A percentile compares a stretch with the other conserved stretches of the same genome.
Evolutionary conservation across 2,113 vertebrate genomes (phyloP).

Genomic region (Lampris megalopsis): DNA sequence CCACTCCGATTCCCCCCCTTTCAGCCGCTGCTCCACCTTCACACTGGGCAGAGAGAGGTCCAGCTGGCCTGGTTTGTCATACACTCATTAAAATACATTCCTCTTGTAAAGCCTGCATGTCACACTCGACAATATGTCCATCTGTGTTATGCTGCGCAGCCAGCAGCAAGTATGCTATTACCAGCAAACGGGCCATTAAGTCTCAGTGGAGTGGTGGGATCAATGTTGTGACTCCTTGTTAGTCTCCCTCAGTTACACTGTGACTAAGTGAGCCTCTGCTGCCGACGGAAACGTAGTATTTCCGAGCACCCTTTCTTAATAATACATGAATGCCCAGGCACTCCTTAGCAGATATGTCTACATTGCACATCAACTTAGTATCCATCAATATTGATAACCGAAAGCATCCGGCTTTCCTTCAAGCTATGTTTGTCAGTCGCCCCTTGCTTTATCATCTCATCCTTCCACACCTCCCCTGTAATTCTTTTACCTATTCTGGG

Average conservation of each 20-base stretch:
- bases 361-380: background rate
- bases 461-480: background rate
- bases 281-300: constrained; percentile 22
- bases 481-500: constrained; percentile 29
- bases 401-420: background rate
- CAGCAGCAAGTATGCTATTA: constrained; percentile 27
- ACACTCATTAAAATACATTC: constrained; percentile 58
- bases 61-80: constrained; percentile 54
- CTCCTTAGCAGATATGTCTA: constrained; percentile 37
- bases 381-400: constrained; percentile 25
- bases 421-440: background rate
- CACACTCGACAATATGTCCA: constrained; percentile 43
- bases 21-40: constrained; percentile 19
- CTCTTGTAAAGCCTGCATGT: constrained; percentile 52
- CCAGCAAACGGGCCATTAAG: constrained; percentile 53
- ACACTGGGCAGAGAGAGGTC: constrained; percentile 1
- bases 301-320: constrained; percentile 3
- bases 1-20: constrained; percentile 30
- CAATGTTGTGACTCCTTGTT: constrained; percentile 37
- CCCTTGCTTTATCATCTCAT: constrained; percentile 13
- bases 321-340: constrained; percentile 15
- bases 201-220: constrained; percentile 26
- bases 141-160: constrained; percentile 31
- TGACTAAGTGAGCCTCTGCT: constrained; percentile 17
- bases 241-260: constrained; percentile 29